Base-by-base conservation (phyloP, 1,140 invertebrate species). In the Zaprionus taronus region DNA sequence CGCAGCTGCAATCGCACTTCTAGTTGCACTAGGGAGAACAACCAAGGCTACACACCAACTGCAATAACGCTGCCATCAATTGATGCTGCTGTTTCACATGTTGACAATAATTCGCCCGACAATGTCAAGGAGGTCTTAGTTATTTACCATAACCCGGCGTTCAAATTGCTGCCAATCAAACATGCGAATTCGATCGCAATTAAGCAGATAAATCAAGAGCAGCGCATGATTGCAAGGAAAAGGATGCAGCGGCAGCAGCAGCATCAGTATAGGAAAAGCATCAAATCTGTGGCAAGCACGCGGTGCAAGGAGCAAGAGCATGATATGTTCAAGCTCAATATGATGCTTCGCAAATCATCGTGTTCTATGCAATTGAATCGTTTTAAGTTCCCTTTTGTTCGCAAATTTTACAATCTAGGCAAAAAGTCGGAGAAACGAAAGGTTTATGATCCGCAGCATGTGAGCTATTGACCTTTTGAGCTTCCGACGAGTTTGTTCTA, bases 401-500 rank as follows among this genome's bases (percentile, higher is more conserved):
- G 7, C 7, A 9, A 47, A 0, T 47, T 17, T 7, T 47, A 47
- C 7, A 17, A 47, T 4, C 0, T 9, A 7, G 41, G 41, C n/a
- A 47, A 47, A 47, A 47, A 4, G 6, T 3, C 11, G n/a, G 2
- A 47, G n/a, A 20, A 17, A 7, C 41, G n/a, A 4, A 17, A n/a
- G 3, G 17, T 47, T 7, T 7, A 9, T 9, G n/a, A 47, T 5
- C 41, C 41, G n/a, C 41, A 44, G 15, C 17, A 44, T 9, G 6
- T n/a, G n/a, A 0, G 0, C 2, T 3, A 0, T 17, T 44, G 7
- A 0, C 2, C 2, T 3, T 1, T 17, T 44, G 7, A 41, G 15
- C 5, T 6, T 41, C 4, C 31, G 31, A 11, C 31, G 31, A 34
- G 38, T 41, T 15, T 41, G 15, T 44, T 15, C n/a, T 2, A 15